A percentile compares a stretch with the other conserved stretches of the same genome.
phyloP scores from a whole-genome alignment of 2,113 vertebrate genomes.

The Dasyurus viverrinus region DNA sequence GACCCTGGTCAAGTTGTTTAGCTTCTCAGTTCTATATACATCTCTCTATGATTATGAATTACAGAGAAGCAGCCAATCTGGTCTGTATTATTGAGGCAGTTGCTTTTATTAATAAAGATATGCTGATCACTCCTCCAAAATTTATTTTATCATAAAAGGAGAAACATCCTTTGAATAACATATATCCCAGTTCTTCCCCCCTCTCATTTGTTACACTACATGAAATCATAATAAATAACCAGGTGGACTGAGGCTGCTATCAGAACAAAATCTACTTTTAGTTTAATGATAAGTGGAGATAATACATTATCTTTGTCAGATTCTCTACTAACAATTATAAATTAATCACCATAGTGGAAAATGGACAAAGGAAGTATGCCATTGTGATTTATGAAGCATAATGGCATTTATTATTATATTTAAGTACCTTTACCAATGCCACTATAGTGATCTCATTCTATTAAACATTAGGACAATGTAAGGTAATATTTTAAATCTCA shows the following conservation, averaged over 20 bases:
- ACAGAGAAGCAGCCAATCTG: neutral
- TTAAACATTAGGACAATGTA: constrained; percentile 65
- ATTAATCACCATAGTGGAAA: constrained; percentile 75
- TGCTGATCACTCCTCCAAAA: neutral
- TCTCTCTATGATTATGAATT: neutral
- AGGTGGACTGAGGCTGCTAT: constrained; percentile 72
- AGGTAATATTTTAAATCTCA: neutral
- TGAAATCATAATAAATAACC: constrained; percentile 78
- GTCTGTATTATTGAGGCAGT: neutral
- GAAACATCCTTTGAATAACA: neutral
- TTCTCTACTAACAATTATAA: constrained; percentile 76
- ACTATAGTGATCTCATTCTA: constrained; percentile 66
- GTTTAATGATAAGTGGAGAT: constrained; percentile 74
- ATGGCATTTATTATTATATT: constrained; percentile 77
- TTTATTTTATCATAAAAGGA: neutral
- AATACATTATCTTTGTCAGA: constrained; percentile 71
- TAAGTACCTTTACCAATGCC: constrained; percentile 74
- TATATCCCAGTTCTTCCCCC: neutral
- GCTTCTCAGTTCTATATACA: neutral
- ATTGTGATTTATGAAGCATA: constrained; percentile 80
- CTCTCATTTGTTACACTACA: constrained; percentile 66
- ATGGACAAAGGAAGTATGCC: constrained; percentile 72
- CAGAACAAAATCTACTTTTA: constrained; percentile 66
- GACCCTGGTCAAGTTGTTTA: neutral
- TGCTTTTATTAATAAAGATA: neutral